Evolutionary conservation across 2,797 vertebrate genomes (phyloP).

Genomic region (Cercopithecus neglectus): DNA sequence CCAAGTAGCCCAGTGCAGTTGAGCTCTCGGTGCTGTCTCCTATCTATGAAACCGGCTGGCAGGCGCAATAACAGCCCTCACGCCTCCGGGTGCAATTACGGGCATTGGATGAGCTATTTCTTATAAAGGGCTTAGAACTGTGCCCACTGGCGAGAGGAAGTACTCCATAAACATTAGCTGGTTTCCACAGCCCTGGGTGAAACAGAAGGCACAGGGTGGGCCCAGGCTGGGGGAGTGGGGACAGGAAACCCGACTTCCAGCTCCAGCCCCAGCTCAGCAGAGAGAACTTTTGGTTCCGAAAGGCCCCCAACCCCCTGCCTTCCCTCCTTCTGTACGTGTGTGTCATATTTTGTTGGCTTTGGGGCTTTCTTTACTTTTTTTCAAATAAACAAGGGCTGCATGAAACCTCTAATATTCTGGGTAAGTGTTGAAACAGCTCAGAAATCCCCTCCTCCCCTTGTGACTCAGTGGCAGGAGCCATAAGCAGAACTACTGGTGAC

Average conservation of each 20-base stretch:
- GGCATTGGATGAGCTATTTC: background rate
- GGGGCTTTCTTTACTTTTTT: background rate
- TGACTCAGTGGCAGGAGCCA: slow-evolving; percentile 71
- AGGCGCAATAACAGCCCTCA: background rate
- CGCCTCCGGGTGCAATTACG: background rate
- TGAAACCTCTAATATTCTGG: slow-evolving; percentile 71
- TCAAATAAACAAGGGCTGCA: slow-evolving; percentile 53
- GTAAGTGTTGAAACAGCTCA: slow-evolving; percentile 76
- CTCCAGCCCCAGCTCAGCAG: no score
- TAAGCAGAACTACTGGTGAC: slow-evolving; percentile 65
- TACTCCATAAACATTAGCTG: background rate
- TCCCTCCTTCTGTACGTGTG: background rate
- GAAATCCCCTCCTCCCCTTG: slow-evolving; percentile 75
- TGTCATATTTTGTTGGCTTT: slow-evolving; percentile 43
- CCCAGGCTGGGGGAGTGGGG: background rate
- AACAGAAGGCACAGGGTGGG: background rate
- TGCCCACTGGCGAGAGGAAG: background rate
- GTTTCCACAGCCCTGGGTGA: background rate
- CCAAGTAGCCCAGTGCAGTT: background rate
- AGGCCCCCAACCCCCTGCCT: background rate
- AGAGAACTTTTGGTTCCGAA: background rate
- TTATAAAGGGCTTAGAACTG: background rate
- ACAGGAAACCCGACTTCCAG: background rate
- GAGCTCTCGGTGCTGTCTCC: background rate
- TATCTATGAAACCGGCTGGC: background rate